Evolutionary conservation across 2,888 invertebrate genomes (phyloP), one percentile per base, ranked within the genome.

Genomic region (Mythimna loreyi): DNA sequence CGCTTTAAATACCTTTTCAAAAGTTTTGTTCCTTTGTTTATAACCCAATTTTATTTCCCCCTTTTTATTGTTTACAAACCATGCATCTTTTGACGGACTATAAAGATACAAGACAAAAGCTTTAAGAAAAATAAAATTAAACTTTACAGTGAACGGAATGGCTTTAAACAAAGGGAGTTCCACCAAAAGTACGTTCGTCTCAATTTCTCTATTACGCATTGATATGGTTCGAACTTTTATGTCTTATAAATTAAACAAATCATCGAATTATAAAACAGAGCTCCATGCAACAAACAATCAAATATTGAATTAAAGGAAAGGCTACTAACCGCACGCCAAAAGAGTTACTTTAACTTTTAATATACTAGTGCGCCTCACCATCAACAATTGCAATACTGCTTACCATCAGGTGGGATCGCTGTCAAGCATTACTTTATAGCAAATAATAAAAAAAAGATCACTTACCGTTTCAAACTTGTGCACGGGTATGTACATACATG

Each of bases 31-130:
- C 13, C 58, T 74, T 67, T 69, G 71, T 78, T 65, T 62, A 58
- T 60, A 68, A 47, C 33, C 55, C 28, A 57, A 79, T 64, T 63
- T 47, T 55, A 65, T 64, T 43, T 75, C 55, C 62, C 55, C 58
- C 33, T 62, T 78, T 70, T 81, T 53, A 57, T 66, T 50, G n/a
- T 67, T 55, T 66, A 56, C 64, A 57, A 71, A 63, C 64, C 61
- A 45, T 84, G 58, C 58, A 62, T 47, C 60, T 75, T 76, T 82
- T 81, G 77, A 87, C 81, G 67, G 77, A 45, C 66, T 75, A 78
- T 84, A 77, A 40, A 84, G 73, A 74, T 67, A 52, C 55, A 61
- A 56, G 58, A 82, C 78, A 81, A 83, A 83, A 70, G 59, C 28
- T 72, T 78, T 47, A 67, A 67, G 66, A 70, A 60, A 75, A 67